These are phyloP conservation scores for Tichodroma muraria DNA, from an alignment of 2,113 vertebrate genomes.

Conservation along the genomic window DNA sequence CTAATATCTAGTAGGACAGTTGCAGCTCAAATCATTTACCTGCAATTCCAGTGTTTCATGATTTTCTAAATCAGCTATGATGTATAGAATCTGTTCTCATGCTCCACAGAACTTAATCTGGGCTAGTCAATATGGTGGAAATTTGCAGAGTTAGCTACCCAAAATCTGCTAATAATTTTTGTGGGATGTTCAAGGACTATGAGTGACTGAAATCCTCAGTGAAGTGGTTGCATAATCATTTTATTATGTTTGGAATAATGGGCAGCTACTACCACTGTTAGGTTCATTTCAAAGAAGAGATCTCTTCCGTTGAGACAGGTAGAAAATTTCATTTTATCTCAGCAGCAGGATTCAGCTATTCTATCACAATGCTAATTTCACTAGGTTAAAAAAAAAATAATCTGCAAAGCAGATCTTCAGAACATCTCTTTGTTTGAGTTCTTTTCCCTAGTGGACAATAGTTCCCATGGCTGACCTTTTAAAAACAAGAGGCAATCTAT, in stretches of 20 bases:
- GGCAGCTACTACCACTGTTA: neutral
- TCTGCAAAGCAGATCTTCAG: neutral
- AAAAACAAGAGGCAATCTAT: neutral
- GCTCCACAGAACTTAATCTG: neutral
- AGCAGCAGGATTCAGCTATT: neutral
- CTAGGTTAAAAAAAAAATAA: neutral
- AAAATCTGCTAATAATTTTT: neutral
- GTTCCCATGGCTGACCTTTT: neutral
- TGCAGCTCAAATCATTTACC: neutral
- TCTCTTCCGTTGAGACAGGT: neutral
- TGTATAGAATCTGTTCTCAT: neutral
- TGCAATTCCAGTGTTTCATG: neutral
- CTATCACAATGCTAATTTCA: neutral
- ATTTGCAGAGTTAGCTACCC: neutral
- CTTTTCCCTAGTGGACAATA: neutral
- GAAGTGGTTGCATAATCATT: neutral
- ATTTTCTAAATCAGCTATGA: neutral
- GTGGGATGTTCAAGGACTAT: neutral
- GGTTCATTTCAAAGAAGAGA: neutral
- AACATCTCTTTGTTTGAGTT: neutral
- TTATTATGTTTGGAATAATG: neutral
- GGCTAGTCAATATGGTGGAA: neutral
- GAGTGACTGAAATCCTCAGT: neutral
- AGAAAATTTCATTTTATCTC: slow-evolving; percentile 12
- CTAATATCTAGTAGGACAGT: neutral